Base-by-base conservation (phyloP, 2,888 invertebrate genomes). In the Eilema sororculum region DNA sequence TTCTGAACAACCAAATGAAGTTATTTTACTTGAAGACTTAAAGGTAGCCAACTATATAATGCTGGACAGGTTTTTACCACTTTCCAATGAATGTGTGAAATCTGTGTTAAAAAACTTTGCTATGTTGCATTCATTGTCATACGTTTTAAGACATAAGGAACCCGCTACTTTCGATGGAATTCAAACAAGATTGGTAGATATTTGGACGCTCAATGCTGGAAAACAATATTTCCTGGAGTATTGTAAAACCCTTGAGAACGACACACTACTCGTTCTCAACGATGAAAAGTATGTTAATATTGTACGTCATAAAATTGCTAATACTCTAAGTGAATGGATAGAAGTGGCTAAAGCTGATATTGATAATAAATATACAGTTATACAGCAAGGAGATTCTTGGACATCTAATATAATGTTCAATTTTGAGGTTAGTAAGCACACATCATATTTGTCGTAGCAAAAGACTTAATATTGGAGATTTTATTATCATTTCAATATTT, bases 381-480 rank as follows among this genome's bases (percentile, higher is more conserved):
- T 91, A 25, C 80, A 79, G 61, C 90, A 91, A 70, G 90, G 90
- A 9, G 90, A 91, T 69, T 78, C 84, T 28, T 90, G 90, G 90
- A 88, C 85, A 0, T 90, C 89, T 60, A 91, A 91, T 69, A 80
- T 90, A 13, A 78, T 90, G 79, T 90, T 87, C 67, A 84, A 69
- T 69, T 75, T 81, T 61, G 71, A 86, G 80, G 89, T 82, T 77
- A 78, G 84, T 57, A 37, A 25, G 0, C 57, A n/a, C n/a, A n/a
- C n/a, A n/a, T n/a, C n/a, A n/a, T n/a, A n/a, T n/a, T n/a, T n/a
- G n/a, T 20, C 6, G 6, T 10, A 46, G 20, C 20, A 6, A 20
- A 20, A 46, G 20, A 20, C 20, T 20, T 46, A 6, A 46, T 46
- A 6, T 46, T 20, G 5, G 20, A 20, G 33, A 37, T 37, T 1